Conservation (phyloP, 2,888 invertebrate species). For the Tupiocoris notatus region DNA sequence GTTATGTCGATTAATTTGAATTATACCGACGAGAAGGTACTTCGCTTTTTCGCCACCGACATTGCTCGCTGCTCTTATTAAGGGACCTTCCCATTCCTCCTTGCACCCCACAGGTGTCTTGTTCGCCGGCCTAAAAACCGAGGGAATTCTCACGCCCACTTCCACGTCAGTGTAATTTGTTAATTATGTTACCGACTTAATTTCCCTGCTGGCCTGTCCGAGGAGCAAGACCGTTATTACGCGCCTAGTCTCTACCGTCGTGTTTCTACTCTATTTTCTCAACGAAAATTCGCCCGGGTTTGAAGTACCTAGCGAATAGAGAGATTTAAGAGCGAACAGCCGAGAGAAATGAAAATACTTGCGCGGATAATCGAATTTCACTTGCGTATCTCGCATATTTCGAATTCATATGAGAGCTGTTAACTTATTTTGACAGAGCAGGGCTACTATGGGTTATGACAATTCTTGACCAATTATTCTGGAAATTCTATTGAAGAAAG, state of each 20-base stretch:
- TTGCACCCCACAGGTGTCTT: background rate
- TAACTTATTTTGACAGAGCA: too few species aligned
- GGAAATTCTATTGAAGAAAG: too few species aligned
- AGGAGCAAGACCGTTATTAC: background rate
- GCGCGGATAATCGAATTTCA: too few species aligned
- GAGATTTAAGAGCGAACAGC: too few species aligned
- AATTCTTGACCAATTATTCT: too few species aligned
- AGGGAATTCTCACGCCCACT: background rate
- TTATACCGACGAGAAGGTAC: background rate
- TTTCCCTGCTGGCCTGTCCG: background rate
- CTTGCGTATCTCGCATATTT: too few species aligned
- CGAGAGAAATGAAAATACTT: too few species aligned
- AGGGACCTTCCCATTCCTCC: background rate
- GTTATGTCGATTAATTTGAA: background rate
- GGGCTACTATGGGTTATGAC: too few species aligned
- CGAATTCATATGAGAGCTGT: too few species aligned
- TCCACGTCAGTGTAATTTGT: background rate
- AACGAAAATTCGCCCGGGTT: background rate
- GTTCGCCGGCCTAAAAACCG: background rate
- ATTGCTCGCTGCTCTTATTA: background rate
- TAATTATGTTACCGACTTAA: background rate
- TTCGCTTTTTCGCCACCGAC: background rate
- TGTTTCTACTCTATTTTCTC: background rate
- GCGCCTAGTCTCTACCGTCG: background rate
- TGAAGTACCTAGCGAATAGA: too few species aligned